Conservation (phyloP, 1,140 invertebrate species). For the Amphibalanus amphitrite region DNA sequence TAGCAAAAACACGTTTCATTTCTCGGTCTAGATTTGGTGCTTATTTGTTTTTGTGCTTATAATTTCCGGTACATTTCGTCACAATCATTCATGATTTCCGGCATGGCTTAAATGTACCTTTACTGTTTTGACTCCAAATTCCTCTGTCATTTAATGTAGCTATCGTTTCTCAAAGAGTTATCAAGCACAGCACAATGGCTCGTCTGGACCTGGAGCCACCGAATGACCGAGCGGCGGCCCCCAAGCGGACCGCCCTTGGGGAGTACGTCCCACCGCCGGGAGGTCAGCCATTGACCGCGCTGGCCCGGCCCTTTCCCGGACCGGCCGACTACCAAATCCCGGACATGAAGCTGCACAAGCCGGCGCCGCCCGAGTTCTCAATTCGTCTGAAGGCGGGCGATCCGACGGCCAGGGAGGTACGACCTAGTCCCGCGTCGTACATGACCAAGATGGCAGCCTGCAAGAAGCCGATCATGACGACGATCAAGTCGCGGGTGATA, state of each 20-base stretch:
- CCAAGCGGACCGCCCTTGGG: neutral
- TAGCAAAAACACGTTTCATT: no score
- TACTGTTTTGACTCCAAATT: no score
- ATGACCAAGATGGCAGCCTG: neutral
- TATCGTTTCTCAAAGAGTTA: no score
- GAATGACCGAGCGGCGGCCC: no score
- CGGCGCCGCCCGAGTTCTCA: neutral
- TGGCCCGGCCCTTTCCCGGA: neutral
- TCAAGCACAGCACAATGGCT: no score
- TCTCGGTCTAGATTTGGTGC: no score
- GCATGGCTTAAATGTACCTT: no score
- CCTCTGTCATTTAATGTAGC: no score
- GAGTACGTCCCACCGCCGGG: neutral
- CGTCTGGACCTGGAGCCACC: no score
- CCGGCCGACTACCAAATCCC: neutral
- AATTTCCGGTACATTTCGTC: no score
- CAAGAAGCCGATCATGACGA: neutral
- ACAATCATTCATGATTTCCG: no score
- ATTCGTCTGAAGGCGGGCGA: neutral
- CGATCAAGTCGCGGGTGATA: neutral
- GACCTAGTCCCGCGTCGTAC: neutral
- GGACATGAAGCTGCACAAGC: neutral
- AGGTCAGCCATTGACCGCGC: neutral
- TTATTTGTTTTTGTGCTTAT: no score
- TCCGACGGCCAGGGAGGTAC: neutral